These are phyloP conservation scores for Monopis laevigella DNA, from an alignment of 2,888 invertebrate species.

Conservation along the genomic window DNA sequence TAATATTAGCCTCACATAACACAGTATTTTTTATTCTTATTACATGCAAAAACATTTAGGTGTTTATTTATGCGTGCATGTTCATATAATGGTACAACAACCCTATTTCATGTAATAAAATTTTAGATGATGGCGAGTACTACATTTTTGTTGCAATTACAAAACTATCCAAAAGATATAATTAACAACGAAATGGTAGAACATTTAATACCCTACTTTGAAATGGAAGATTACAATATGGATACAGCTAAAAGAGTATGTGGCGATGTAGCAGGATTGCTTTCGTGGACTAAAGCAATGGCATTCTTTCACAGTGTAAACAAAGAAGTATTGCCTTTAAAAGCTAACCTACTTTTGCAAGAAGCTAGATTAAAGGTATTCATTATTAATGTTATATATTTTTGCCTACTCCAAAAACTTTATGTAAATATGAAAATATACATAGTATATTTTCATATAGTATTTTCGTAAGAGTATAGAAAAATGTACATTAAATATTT, in stretches of 20 bases:
- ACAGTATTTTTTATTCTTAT: no score
- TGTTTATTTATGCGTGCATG: no score
- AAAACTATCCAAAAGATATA: conserved; percentile 95
- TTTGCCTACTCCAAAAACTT: no score
- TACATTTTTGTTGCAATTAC: conserved; percentile 88
- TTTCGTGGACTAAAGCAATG: conserved; percentile 98
- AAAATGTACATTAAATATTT: no score
- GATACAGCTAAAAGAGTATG: conserved; percentile 96
- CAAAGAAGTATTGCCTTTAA: conserved; percentile 93
- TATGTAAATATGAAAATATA: no score
- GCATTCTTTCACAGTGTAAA: conserved; percentile 95
- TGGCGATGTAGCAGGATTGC: conserved; percentile 93
- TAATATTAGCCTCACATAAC: no score
- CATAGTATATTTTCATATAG: no score
- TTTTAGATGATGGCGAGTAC: conserved; percentile 95
- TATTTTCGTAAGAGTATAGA: no score
- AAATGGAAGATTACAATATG: conserved; percentile 97
- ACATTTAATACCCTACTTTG: conserved; percentile 88
- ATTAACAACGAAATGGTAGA: conserved; percentile 98
- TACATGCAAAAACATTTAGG: no score
- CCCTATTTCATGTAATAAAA: no score
- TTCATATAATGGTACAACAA: no score
- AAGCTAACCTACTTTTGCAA: conserved; percentile 90
- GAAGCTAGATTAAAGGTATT: conserved; percentile 85
- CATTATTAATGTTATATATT: no score